Evolutionary conservation across 2,113 vertebrate species (phyloP), one percentile per base, ranked within the genome.

Genomic region (Phaethon lepturus): DNA sequence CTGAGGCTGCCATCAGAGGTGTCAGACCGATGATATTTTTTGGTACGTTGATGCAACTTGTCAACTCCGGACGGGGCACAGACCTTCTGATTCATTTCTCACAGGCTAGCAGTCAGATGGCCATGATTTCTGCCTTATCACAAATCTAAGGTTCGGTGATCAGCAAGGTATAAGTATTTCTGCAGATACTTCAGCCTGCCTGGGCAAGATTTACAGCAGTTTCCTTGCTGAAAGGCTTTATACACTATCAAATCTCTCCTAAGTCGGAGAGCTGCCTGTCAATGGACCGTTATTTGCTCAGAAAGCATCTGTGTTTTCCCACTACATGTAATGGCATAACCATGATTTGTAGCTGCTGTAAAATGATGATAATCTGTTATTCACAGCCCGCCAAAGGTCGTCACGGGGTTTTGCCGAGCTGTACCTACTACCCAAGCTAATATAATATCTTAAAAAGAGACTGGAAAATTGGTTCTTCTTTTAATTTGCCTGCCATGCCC

Each of bases 261-360:
- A 79, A 94, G 87, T 56, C 77, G 26, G 66, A 68, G 81, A 26
- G 53, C 90, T 96, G 85, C 76, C 87, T 74, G 53, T 86, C 82
- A 86, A 85, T 44, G 45, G 72, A 40, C 40, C 7, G n/a, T 72
- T 88, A 91, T 86, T 96, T 93, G 87, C 77, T 97, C 92, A 91
- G 90, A 94, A 95, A 96, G 45, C 77, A 88, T 87, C 74, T 91
- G 87, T 87, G 69, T 91, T 95, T 94, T 81, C 96, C 92, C 82
- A 45, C 81, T 60, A 76, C 53, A 79, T 53, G 78, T 63, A 90
- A 76, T 68, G 81, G 84, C 66, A 94, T 7, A 26, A 53, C 77
- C 84, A 13, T 86, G 93, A 95, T 93, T 91, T 90, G 87, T 90
- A 82, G 85, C 74, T 19, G 5, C 53, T 88, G 71, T 90, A 66